phyloP scores from a whole-genome alignment of 2,113 vertebrate genomes.

The Clupea harengus region DNA sequence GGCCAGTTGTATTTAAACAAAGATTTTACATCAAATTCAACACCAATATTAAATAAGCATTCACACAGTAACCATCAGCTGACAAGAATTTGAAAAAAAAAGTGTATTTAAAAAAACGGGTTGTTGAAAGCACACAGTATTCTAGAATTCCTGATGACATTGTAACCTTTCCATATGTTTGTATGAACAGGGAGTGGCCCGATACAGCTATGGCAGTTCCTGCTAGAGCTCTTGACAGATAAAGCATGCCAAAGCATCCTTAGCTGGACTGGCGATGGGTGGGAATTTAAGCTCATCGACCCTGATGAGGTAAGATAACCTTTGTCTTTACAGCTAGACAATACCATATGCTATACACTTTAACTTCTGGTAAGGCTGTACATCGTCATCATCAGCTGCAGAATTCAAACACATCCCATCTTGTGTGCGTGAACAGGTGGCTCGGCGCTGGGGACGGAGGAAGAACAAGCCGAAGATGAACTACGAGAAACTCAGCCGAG shows the following conservation, averaged over 20 bases:
- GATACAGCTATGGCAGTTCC: slow-evolving; percentile 89
- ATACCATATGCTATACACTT: neutral
- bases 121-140: too few relatives aligned
- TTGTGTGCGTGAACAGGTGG: slow-evolving; percentile 68
- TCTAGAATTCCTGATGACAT: too few relatives aligned
- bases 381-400: neutral
- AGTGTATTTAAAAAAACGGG: too few relatives aligned
- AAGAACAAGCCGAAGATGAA: slow-evolving; percentile 95
- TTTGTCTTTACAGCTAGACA: neutral
- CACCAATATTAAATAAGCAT: neutral
- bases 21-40: neutral
- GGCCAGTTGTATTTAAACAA: neutral
- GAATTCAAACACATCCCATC: neutral
- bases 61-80: neutral
- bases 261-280: slow-evolving; percentile 88
- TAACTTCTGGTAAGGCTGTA: neutral
- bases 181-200: slow-evolving; percentile 79
- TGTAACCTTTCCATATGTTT: neutral
- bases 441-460: slow-evolving; percentile 83
- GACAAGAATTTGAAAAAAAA: neutral
- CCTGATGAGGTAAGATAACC: slow-evolving; percentile 79
- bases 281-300: slow-evolving; percentile 89
- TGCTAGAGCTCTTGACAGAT: slow-evolving; percentile 85
- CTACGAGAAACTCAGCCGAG: slow-evolving; percentile 88
- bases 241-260: slow-evolving; percentile 84